Evolutionary conservation across 1,140 invertebrate genomes (phyloP), one percentile per base, ranked within the genome.

Genomic region (Drepana arcuata): DNA sequence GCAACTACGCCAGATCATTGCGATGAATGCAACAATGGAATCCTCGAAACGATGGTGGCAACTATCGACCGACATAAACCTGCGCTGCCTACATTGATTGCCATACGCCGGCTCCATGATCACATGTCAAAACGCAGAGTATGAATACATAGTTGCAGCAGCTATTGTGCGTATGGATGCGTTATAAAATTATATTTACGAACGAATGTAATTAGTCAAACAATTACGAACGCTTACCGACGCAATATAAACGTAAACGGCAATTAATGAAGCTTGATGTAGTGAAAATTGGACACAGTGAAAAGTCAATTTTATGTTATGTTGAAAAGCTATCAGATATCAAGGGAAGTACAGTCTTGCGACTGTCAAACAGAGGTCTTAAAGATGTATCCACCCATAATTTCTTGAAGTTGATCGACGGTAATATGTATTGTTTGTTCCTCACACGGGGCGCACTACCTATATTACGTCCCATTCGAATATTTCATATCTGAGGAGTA

Each of bases 21-120:
- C 62, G 45, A 68, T 77, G 64, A 77, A 81, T 78, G 60, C 63
- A 79, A 81, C 77, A 81, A 81, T 79, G 72, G 70, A 61, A 69
- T 65, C 66, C 68, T 66, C 55, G 26, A 59, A 68, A 53, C 64
- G 66, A 65, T 74, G 73, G 73, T 74, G 77, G 71, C 77, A 73
- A 62, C 65, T 70, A 72, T 77, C 67, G 59, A 36, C 57, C 42
- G 56, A 56, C 47, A 53, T 74, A 71, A 75, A 79, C 48, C 56
- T 57, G 46, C 48, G 41, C 27, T 40, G 30, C 30, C 11, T 7
- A 44, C 16, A 29, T 38, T 34, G 28, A n/a, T 11, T n/a, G 24
- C 24, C 24, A 11, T 25, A 25, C n/a, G 11, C 24, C 9, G 9
- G 11, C 24, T 10, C 24, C 24, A 25, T 11, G 11, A 9, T 11